Conservation (phyloP, 2,888 invertebrate genomes). For the Strigamia crassipes region DNA sequence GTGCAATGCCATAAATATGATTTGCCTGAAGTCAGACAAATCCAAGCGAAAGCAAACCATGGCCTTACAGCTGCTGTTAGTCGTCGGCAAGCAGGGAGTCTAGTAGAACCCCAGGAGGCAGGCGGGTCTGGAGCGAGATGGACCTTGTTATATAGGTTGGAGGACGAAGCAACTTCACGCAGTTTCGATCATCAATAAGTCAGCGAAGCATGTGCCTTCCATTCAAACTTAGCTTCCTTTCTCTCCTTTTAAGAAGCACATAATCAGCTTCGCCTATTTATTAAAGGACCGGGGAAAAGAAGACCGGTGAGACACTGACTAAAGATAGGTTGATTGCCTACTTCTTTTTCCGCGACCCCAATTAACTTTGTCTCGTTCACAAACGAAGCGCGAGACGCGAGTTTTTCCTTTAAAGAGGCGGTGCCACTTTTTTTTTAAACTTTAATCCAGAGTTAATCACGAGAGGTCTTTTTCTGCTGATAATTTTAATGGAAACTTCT, state of each 20-base stretch:
- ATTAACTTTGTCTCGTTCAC: constrained; percentile 25
- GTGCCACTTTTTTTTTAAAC: background rate
- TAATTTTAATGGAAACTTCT: constrained; percentile 29
- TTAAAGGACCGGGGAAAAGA: background rate
- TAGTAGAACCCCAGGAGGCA: background rate
- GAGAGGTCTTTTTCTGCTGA: background rate
- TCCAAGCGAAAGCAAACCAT: constrained; percentile 11
- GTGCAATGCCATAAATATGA: constrained; percentile 16
- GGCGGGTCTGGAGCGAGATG: background rate
- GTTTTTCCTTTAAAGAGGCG: constrained; percentile 6
- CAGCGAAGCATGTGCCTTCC: background rate
- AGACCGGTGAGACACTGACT: background rate
- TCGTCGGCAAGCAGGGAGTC: background rate
- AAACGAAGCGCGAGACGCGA: background rate
- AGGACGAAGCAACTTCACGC: background rate
- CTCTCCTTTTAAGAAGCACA: background rate
- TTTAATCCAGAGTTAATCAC: constrained; percentile 23
- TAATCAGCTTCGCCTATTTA: background rate
- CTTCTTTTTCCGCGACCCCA: constrained; percentile 34
- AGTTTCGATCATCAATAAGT: background rate
- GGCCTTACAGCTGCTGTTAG: background rate
- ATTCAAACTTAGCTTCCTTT: background rate
- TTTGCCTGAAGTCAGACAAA: constrained; percentile 17
- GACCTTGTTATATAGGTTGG: background rate
- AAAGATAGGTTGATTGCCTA: constrained; percentile 2